Base-by-base conservation (phyloP, 2,113 vertebrate genomes). In the Psittacula cyanocephala region DNA sequence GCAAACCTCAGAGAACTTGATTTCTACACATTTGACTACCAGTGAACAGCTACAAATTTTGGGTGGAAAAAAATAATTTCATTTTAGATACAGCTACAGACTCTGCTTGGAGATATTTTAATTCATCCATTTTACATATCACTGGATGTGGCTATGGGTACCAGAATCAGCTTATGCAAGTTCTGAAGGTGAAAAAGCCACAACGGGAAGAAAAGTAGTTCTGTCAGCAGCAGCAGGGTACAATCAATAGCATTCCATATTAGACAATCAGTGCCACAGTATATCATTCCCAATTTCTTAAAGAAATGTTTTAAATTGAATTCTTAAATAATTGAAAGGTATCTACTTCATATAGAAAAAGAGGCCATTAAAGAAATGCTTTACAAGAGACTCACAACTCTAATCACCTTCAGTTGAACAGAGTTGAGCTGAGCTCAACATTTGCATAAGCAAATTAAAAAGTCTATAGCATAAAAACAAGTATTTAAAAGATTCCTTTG, bases 211-310 rank as follows among this genome's bases (percentile, higher is more conserved):
- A 62, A 93, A 93, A 96, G 29, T 13, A 57, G 59, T 89, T 76
- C 31, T 65, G 62, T 95, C 86, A 96, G 95, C 91, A 93, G 44
- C 72, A 93, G 41, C 69, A 81, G 28, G 9, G 63, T 55, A 79
- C 75, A 78, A 92, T 97, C 95, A 94, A 96, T 96, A 95, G 65
- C 62, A 94, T 91, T 83, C 65, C 86, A 76, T 65, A 95, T 92
- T 92, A 96, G 91, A 88, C 77, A 81, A 53, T 28, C 41, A 68
- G 35, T 52, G 41, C 52, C 88, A 92, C 82, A 76, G 31, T 52
- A 24, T 17, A 84, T 71, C 35, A 89, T 93, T 92, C 65, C 80
- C 44, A 78, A 31, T 64, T 64, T 91, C 86, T 65, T 1, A 20
- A 53, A 85, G 47, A 85, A 92, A 91, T 17, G 76, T 77, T 89